Evolutionary conservation across 2,113 vertebrate genomes (phyloP).

Genomic region (Gobio gobio): DNA sequence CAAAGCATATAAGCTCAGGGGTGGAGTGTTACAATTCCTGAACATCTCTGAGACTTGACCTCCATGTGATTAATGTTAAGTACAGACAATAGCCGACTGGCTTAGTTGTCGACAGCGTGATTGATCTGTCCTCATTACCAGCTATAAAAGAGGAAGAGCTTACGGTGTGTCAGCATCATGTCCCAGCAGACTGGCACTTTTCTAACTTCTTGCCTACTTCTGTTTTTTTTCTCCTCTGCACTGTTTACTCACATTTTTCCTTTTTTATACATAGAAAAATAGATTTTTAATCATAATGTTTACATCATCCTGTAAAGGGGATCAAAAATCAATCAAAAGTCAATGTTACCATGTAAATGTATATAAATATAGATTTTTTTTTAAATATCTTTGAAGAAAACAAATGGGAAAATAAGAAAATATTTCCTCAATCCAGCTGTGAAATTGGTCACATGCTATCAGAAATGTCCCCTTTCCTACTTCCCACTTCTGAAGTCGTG

Average conservation of each 20-base stretch:
- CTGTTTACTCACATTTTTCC: not conserved
- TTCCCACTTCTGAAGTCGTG: no score
- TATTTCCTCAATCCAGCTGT: not conserved
- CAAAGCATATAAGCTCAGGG: not conserved
- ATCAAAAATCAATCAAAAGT: not conserved
- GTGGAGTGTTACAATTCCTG: not conserved
- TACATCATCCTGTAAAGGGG: not conserved
- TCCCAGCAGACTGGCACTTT: not conserved
- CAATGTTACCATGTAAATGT: not conserved
- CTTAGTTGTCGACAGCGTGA: conserved; percentile 60
- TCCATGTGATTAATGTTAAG: conserved; percentile 60
- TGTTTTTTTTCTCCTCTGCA: not conserved
- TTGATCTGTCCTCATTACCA: conserved; percentile 69
- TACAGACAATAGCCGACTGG: conserved; percentile 59
- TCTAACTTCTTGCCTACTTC: not conserved
- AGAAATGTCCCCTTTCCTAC: no score
- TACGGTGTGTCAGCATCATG: conserved; percentile 45
- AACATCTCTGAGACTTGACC: conserved; percentile 49
- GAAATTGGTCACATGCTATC: not conserved
- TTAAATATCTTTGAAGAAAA: not conserved
- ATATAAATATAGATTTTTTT: not conserved
- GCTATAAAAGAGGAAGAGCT: conserved; percentile 55
- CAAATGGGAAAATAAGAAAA: not conserved
- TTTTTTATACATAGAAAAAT: no score
- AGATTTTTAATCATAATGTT: not conserved